Percentiles rank a stretch among this genome's conserved stretches.
phyloP scores from a whole-genome alignment of 2,113 vertebrate genomes.

The Oreotrochilus melanogaster region DNA sequence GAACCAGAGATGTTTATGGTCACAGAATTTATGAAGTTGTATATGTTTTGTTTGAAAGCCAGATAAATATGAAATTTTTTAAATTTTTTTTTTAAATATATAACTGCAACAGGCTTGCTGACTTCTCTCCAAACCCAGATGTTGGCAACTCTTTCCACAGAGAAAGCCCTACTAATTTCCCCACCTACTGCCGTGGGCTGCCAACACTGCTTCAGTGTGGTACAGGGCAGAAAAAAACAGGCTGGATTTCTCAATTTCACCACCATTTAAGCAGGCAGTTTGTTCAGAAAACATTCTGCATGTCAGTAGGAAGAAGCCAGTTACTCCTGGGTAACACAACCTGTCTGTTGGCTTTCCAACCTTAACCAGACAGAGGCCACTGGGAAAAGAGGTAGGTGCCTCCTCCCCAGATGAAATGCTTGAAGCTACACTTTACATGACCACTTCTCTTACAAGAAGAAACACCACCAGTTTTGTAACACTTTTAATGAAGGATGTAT shows the following conservation, averaged over 20 bases:
- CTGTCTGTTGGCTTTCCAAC: background rate
- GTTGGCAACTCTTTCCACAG: background rate
- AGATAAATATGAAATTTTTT: background rate
- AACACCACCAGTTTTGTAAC: background rate
- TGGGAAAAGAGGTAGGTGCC: background rate
- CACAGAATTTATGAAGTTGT: background rate
- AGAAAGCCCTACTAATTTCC: background rate
- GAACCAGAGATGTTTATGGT: background rate
- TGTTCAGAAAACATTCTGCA: background rate
- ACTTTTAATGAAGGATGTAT: background rate
- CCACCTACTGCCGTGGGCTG: background rate
- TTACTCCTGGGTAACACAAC: background rate
- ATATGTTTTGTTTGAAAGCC: background rate
- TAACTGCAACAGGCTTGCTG: background rate
- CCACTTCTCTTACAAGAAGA: background rate
- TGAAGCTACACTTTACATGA: background rate
- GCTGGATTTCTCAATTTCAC: background rate
- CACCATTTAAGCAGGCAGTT: background rate
- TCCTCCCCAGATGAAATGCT: background rate
- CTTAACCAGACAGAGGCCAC: background rate
- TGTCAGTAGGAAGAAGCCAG: background rate
- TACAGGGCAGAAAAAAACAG: background rate
- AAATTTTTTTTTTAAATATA: background rate
- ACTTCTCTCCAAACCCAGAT: background rate
- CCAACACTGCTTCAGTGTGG: background rate